Conservation (phyloP, 2,797 vertebrate genomes). For the Chelon labrosus region DNA sequence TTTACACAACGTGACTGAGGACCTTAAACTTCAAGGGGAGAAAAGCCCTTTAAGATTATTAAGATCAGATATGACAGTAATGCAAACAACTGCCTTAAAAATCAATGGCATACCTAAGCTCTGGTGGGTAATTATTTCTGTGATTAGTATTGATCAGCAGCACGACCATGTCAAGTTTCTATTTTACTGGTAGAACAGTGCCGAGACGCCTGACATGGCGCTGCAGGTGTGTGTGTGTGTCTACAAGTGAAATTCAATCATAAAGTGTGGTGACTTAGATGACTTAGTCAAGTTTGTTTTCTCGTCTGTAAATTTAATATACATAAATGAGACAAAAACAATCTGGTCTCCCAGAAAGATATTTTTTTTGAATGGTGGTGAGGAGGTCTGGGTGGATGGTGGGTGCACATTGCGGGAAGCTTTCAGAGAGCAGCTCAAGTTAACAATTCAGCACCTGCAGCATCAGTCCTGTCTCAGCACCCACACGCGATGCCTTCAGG, state of each 20-base stretch:
- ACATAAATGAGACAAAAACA: slow-evolving; percentile 1
- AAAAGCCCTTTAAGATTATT: slow-evolving; percentile 80
- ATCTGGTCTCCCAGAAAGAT: not conserved
- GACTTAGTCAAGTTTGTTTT: slow-evolving; percentile 40
- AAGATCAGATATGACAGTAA: slow-evolving; percentile 85
- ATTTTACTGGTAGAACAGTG: slow-evolving; percentile 73
- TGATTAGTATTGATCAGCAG: slow-evolving; percentile 87
- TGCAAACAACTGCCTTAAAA: slow-evolving; percentile 84
- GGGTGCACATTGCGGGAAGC: not conserved
- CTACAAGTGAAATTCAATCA: slow-evolving; percentile 46
- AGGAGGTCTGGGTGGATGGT: not conserved
- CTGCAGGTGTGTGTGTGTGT: slow-evolving; percentile 34
- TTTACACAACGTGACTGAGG: slow-evolving; percentile 63
- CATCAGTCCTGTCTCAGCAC: not conserved
- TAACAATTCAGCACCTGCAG: not conserved
- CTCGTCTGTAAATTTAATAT: slow-evolving; percentile 8
- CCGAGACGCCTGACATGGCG: slow-evolving; percentile 56
- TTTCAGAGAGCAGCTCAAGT: not conserved
- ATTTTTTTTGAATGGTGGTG: not conserved
- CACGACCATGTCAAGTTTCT: slow-evolving; percentile 65
- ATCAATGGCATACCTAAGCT: slow-evolving; percentile 83
- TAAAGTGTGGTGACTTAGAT: slow-evolving; percentile 26
- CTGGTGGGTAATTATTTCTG: slow-evolving; percentile 85
- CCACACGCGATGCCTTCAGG: no score
- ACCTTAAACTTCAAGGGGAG: slow-evolving; percentile 76